phyloP scores from a whole-genome alignment of 92 coral and sea anemone species.

The Galaxea fascicularis region DNA sequence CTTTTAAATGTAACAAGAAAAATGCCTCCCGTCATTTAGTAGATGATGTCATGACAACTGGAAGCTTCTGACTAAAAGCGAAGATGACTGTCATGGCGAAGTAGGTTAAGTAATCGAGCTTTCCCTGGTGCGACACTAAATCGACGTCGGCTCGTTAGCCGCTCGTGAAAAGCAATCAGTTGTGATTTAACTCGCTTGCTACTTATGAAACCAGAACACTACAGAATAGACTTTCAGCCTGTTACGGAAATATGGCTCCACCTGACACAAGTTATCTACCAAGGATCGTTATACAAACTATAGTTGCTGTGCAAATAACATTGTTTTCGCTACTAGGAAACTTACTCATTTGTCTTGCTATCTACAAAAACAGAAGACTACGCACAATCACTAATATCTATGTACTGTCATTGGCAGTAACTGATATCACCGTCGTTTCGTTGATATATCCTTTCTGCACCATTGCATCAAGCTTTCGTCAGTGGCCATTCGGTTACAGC shows the following conservation, averaged over 20 bases:
- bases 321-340: neutral
- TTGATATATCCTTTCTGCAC: neutral
- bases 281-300: neutral
- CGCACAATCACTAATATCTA: constrained; percentile 1
- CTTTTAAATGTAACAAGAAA: too few species aligned
- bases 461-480: neutral
- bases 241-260: too few species aligned
- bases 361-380: constrained; percentile 1
- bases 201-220: too few species aligned
- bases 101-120: too few species aligned
- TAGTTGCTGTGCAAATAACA: neutral
- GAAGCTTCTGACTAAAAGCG: too few species aligned
- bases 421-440: neutral
- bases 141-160: too few species aligned
- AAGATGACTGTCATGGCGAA: too few species aligned
- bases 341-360: neutral
- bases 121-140: too few species aligned
- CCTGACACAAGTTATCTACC: neutral
- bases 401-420: neutral
- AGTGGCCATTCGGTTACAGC: neutral
- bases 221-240: neutral
- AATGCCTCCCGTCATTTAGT: too few species aligned
- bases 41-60: too few species aligned
- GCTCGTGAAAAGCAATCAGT: too few species aligned
- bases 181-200: too few species aligned